A percentile compares a stretch with the other conserved stretches of the same genome.
phyloP scores from a whole-genome alignment of 2,113 vertebrate genomes.

The Myiozetetes cayanensis region DNA sequence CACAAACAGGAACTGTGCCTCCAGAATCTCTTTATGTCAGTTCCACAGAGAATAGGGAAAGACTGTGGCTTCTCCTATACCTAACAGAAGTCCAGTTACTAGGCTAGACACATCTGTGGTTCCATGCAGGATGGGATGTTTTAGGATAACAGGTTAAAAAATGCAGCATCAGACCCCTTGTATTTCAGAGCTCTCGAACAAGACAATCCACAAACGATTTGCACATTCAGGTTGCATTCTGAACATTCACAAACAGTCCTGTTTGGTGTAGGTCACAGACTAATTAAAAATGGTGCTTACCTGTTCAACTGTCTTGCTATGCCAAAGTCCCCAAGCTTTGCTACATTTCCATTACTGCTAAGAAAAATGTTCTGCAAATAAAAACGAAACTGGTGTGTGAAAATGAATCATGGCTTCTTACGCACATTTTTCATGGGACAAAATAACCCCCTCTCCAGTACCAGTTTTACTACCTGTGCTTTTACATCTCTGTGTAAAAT shows the following conservation, averaged over 20 bases:
- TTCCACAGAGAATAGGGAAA: neutral
- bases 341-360: constrained; percentile 79
- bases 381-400: neutral
- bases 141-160: neutral
- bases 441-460: neutral
- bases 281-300: constrained; percentile 70
- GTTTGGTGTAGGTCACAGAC: neutral
- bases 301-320: constrained; percentile 89
- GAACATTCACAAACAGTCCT: neutral
- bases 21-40: neutral
- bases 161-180: neutral
- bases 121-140: neutral
- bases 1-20: neutral
- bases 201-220: neutral
- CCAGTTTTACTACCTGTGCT: constrained; percentile 79
- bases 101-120: neutral
- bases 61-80: neutral
- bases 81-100: neutral
- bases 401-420: neutral
- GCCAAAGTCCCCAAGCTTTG: constrained; percentile 94
- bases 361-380: constrained; percentile 90
- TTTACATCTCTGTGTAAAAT: constrained; percentile 93
- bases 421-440: neutral
- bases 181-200: neutral
- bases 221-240: neutral